Percentiles rank a stretch among this genome's conserved stretches.
These are phyloP conservation scores for Graptemys geographica DNA, from an alignment of 2,797 vertebrate genomes.

Conservation along the genomic window DNA sequence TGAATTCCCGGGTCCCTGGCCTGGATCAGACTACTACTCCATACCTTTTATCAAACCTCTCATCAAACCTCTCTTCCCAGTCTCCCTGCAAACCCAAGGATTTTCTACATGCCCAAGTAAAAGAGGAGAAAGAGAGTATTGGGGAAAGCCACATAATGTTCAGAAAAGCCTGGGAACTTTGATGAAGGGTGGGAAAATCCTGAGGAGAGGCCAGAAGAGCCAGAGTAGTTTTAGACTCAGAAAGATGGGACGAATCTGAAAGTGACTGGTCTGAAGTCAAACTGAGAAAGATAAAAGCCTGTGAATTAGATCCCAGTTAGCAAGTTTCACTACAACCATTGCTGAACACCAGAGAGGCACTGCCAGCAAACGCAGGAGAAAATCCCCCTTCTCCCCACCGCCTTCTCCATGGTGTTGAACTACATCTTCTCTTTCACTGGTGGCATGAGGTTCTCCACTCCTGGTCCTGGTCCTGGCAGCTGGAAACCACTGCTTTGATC, in stretches of 20 bases:
- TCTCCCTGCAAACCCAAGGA: neutral
- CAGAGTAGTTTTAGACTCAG: neutral
- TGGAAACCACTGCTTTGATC: neutral
- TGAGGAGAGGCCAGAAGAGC: conserved; percentile 30
- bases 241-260: neutral
- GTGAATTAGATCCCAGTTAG: neutral
- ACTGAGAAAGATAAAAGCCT: neutral
- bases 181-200: neutral
- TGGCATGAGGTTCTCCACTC: neutral
- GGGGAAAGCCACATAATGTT: neutral
- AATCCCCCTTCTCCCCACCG: neutral
- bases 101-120: neutral
- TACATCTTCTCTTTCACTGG: neutral
- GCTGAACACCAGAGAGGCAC: neutral
- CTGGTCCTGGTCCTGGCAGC: neutral
- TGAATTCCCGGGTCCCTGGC: neutral
- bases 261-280: neutral
- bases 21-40: neutral
- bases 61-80: neutral
- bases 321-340: neutral
- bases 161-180: neutral
- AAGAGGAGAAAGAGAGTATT: neutral
- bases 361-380: neutral
- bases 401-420: neutral
- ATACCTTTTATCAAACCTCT: neutral